Evolutionary conservation across 2,113 vertebrate genomes (phyloP), one percentile per base, ranked within the genome.

Genomic region (Poicephalus meyeri): DNA sequence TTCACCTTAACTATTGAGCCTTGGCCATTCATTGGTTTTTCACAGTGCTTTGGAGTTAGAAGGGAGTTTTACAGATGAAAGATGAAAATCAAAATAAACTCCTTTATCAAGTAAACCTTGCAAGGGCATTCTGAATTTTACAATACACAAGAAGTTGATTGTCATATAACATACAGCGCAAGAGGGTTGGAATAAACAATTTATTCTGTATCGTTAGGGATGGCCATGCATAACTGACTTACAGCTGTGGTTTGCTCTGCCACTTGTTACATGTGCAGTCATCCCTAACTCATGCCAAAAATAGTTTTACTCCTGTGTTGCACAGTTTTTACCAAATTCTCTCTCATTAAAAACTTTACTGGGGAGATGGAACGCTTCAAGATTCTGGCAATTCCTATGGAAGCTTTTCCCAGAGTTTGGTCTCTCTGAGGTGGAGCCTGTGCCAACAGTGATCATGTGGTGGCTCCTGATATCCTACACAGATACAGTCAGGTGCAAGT

Each of bases 11-110:
- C 94, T 95, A 56, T 89, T 94, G 91, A 97, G 96, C 88, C 90
- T 97, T 96, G 85, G 47, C 94, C 97, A 95, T 91, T 96, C 46
- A 92, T 79, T 94, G 91, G 80, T 80, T 97, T 95, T 92, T 97
- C 88, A 95, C 69, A 95, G 96, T 55, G 64, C 72, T 97, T 72
- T 97, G 93, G 94, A 93, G 95, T 95, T 95, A 91, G 92, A 93
- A 96, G 60, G 89, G 88, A 93, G 47, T 93, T 97, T 93, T 96
- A 97, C 91, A 93, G 76, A 97, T 95, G 95, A 97, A 93, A 97
- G 91, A 94, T 95, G 83, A 97, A 97, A 97, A 97, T 95, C 82
- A 93, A 94, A 97, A 87, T 95, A 97, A 95, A 83, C 79, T 97
- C 88, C 56, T 95, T 97, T 95, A 97, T 91, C 95, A 95, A 94